Conservation (phyloP, 2,888 invertebrate species). For the Ypsolopha sequella region DNA sequence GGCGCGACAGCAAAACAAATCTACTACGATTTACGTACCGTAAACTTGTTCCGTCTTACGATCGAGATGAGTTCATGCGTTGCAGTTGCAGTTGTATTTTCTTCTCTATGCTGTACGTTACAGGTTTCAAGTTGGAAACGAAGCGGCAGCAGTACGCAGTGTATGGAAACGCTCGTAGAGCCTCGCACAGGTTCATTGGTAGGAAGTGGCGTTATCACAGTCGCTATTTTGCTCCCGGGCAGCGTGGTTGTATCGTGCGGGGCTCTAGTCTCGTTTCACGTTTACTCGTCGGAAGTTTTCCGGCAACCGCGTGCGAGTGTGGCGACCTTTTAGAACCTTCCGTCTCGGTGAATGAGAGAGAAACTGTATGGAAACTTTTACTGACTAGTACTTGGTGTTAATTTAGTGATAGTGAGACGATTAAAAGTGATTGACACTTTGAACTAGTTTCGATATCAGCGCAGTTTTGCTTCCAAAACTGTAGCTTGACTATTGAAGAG, state of each 20-base stretch:
- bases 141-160: slow-evolving; percentile 30
- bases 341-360: not conserved
- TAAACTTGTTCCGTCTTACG: slow-evolving; percentile 63
- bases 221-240: slow-evolving; percentile 62
- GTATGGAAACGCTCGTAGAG: slow-evolving; percentile 30
- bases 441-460: slow-evolving; percentile 58
- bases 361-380: slow-evolving; percentile 18
- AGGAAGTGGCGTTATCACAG: slow-evolving; percentile 65
- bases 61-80: slow-evolving; percentile 41
- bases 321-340: not conserved
- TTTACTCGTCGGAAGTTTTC: slow-evolving; percentile 52
- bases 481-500: slow-evolving; percentile 57
- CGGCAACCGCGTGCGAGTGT: slow-evolving; percentile 37
- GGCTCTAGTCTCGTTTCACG: slow-evolving; percentile 21
- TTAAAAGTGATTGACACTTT: slow-evolving; percentile 29
- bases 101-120: slow-evolving; percentile 27
- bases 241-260: slow-evolving; percentile 36
- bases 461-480: slow-evolving; percentile 56
- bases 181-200: slow-evolving; percentile 52
- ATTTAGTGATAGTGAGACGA: slow-evolving; percentile 40
- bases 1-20: slow-evolving; percentile 58
- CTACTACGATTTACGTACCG: slow-evolving; percentile 67
- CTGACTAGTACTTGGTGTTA: slow-evolving; percentile 22
- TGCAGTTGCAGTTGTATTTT: slow-evolving; percentile 31
- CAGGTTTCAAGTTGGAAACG: slow-evolving; percentile 33